phyloP scores from a whole-genome alignment of 23 tunicate species.

The Ciona savignyi region DNA sequence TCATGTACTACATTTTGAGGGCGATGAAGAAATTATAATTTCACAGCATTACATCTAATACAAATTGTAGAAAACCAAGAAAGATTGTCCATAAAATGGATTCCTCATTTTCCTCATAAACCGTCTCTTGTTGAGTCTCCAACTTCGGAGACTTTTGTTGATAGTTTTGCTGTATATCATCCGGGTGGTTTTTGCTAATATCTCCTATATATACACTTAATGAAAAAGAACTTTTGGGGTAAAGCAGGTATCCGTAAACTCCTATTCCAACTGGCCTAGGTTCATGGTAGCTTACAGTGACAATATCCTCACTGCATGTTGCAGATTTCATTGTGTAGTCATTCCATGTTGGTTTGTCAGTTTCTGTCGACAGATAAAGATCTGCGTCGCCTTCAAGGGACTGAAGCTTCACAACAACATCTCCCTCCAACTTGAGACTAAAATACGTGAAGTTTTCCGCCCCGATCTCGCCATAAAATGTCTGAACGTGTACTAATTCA shows the following conservation, averaged over 20 bases:
- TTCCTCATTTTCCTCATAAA: slow-evolving; percentile 40
- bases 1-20: too few species aligned
- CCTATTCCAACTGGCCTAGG: slow-evolving; percentile 78
- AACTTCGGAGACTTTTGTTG: background rate
- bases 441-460: slow-evolving; percentile 82
- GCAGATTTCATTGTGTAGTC: slow-evolving; percentile 66
- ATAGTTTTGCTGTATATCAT: slow-evolving; percentile 28
- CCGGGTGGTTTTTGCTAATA: background rate
- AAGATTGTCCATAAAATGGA: slow-evolving; percentile 71
- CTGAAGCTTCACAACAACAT: slow-evolving; percentile 49
- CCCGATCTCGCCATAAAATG: slow-evolving; percentile 72
- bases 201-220: slow-evolving; percentile 52
- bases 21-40: too few species aligned
- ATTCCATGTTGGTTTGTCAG: slow-evolving; percentile 73
- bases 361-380: slow-evolving; percentile 59
- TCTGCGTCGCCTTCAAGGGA: slow-evolving; percentile 84
- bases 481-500: slow-evolving; percentile 52
- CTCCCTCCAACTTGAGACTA: slow-evolving; percentile 52
- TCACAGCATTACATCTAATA: slow-evolving; percentile 55
- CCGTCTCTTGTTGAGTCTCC: background rate
- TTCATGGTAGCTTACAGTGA: slow-evolving; percentile 9
- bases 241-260: slow-evolving; percentile 73
- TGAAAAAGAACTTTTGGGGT: slow-evolving; percentile 27
- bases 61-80: slow-evolving; percentile 37
- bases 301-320: slow-evolving; percentile 59